Evolutionary conservation across 2,113 vertebrate species (phyloP).

Genomic region (Polypterus senegalus): DNA sequence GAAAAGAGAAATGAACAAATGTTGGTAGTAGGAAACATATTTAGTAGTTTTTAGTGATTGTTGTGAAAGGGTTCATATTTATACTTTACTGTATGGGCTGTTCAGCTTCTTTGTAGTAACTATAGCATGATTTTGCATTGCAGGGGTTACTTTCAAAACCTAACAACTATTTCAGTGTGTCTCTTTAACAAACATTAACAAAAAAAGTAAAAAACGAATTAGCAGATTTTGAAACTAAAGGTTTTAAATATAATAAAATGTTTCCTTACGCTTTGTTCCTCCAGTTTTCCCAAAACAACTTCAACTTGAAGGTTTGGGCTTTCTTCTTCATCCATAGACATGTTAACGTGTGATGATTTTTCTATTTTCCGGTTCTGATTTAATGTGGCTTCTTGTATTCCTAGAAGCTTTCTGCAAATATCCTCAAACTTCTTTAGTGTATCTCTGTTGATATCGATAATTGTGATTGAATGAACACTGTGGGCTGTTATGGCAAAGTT

Average conservation of each 20-base stretch:
- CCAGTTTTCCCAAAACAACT: slow-evolving; percentile 24
- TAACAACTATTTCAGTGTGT: too few species aligned
- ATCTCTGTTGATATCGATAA: slow-evolving; percentile 29
- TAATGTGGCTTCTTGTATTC: neutral
- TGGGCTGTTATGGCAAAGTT: slow-evolving; percentile 19
- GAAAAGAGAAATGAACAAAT: too few species aligned
- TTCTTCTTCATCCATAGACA: too few species aligned
- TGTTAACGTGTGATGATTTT: too few species aligned
- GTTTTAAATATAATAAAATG: neutral
- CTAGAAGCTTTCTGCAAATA: slow-evolving; percentile 25
- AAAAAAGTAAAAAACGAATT: neutral
- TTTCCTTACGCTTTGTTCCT: slow-evolving; percentile 33
- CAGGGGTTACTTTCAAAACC: too few species aligned
- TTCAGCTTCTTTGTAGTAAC: too few species aligned
- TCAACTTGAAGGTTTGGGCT: slow-evolving; percentile 19
- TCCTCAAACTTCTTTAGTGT: slow-evolving; percentile 26
- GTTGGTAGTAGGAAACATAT: too few species aligned
- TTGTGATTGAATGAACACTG: slow-evolving; percentile 17
- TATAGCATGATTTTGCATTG: too few species aligned
- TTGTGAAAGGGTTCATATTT: too few species aligned
- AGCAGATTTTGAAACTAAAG: neutral
- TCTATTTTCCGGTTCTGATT: too few species aligned
- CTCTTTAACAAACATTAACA: neutral
- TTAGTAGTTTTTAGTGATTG: too few species aligned
- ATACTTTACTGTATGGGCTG: too few species aligned